Conservation (phyloP, 2,113 vertebrate genomes). For the Amia ocellicauda region DNA sequence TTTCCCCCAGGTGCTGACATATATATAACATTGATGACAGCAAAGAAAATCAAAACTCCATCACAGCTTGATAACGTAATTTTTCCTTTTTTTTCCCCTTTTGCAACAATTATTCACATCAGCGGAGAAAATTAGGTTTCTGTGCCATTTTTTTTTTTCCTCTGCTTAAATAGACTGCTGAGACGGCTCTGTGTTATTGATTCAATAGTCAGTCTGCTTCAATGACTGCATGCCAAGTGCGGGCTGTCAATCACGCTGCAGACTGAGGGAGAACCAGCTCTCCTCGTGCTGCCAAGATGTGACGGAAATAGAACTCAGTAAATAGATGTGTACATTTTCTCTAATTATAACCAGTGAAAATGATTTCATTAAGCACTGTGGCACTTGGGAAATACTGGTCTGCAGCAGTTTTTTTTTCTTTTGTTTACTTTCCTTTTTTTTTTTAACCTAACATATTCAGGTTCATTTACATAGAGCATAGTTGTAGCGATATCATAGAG, state of each 20-base stretch:
- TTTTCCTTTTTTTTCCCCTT: conserved; percentile 1
- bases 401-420: no score
- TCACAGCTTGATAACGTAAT: conserved; percentile 7
- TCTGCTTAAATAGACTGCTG: conserved; percentile 44
- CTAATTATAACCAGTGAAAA: no score
- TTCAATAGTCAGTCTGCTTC: conserved; percentile 45
- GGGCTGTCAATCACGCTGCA: conserved; percentile 38
- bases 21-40: conserved; percentile 10
- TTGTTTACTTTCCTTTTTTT: no score
- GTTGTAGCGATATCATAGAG: no score
- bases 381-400: no score
- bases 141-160: conserved; percentile 39
- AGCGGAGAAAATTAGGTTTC: conserved; percentile 22
- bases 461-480: no score
- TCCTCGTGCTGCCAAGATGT: not conserved
- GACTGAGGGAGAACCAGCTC: conserved; percentile 1
- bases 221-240: conserved; percentile 42
- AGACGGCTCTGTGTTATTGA: conserved; percentile 46
- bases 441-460: no score
- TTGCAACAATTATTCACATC: conserved; percentile 5
- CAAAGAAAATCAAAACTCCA: conserved; percentile 9
- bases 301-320: no score
- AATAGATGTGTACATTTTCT: no score
- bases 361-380: no score
- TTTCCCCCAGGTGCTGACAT: no score